phyloP scores from a whole-genome alignment of 2,113 vertebrate genomes.

The Pelobates fuscus region DNA sequence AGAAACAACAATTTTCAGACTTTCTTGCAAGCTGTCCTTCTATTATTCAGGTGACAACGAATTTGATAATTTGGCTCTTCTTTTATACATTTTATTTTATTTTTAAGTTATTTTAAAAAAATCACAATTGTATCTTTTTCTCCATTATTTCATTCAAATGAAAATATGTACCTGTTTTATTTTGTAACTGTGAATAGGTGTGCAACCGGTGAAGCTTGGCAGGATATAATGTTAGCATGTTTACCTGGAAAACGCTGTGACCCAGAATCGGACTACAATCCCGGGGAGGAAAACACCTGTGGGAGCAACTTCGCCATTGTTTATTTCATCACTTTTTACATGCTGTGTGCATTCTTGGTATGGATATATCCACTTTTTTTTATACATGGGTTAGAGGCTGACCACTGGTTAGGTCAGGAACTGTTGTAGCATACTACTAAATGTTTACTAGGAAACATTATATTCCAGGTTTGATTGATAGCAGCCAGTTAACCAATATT shows the following conservation, averaged over 20 bases:
- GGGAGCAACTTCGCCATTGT: conserved; percentile 95
- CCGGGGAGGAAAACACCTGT: conserved; percentile 90
- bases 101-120: too few relatives aligned
- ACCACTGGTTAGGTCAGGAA: too few relatives aligned
- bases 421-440: too few relatives aligned
- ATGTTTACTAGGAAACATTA: too few relatives aligned
- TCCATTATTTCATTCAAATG: too few relatives aligned
- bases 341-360: conserved; percentile 98
- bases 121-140: too few relatives aligned
- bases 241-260: conserved; percentile 92
- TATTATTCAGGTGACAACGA: conserved; percentile 87
- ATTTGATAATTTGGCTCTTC: too few relatives aligned
- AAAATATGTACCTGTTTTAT: not conserved
- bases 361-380: conserved; percentile 26
- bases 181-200: conserved; percentile 70
- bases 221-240: conserved; percentile 97
- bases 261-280: conserved; percentile 88
- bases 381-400: too few relatives aligned
- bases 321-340: conserved; percentile 98
- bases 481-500: too few relatives aligned
- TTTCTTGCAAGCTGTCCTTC: conserved; percentile 92
- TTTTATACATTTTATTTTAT: too few relatives aligned
- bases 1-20: conserved; percentile 99
- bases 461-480: too few relatives aligned
- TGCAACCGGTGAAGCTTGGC: conserved; percentile 97